Conservation (phyloP, 2,888 invertebrate genomes). For the Leptopilina syphax region DNA sequence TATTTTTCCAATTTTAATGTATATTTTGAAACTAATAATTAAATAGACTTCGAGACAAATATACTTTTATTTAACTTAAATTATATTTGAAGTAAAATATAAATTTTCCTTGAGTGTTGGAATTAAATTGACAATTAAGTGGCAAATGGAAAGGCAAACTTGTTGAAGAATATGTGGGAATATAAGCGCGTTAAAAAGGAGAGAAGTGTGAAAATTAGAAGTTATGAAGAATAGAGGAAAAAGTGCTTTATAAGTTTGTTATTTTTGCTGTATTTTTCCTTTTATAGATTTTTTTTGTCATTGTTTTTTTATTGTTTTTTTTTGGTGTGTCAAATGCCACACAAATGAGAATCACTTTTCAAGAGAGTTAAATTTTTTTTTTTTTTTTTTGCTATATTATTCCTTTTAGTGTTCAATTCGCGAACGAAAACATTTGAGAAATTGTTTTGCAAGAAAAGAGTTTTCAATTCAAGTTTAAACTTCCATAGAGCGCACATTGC, state of each 20-base stretch:
- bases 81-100: too few relatives aligned
- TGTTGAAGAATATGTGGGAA: background rate
- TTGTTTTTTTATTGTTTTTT: background rate
- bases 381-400: too few relatives aligned
- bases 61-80: too few relatives aligned
- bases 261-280: too few relatives aligned
- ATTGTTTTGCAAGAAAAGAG: background rate
- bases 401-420: background rate
- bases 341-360: conserved; percentile 20
- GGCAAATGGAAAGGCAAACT: background rate
- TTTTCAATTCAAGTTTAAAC: background rate
- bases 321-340: background rate
- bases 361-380: background rate
- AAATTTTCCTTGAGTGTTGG: too few relatives aligned
- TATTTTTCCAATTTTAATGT: too few relatives aligned
- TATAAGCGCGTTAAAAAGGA: background rate
- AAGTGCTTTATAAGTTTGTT: background rate
- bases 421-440: background rate
- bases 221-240: conserved; percentile 21
- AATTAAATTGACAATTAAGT: background rate
- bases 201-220: conserved; percentile 31
- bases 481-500: background rate
- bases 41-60: too few relatives aligned
- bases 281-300: too few relatives aligned
- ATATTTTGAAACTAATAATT: too few relatives aligned